A percentile compares a stretch with the other conserved stretches of the same genome.
Evolutionary conservation across 2,888 invertebrate species (phyloP).

Genomic region (Eurytoma adleriae): DNA sequence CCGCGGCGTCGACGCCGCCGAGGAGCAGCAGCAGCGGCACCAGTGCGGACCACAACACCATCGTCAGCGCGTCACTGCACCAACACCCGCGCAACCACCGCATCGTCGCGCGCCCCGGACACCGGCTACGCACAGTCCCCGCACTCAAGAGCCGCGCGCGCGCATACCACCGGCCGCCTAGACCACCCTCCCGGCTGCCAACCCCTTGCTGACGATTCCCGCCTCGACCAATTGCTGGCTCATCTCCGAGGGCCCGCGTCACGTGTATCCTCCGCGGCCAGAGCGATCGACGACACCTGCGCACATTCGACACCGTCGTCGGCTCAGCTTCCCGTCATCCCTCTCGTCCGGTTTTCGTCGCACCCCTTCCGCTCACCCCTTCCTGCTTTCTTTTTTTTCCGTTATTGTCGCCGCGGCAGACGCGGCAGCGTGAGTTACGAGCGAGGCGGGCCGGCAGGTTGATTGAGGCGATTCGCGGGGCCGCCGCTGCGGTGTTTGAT

Average conservation of each 20-base stretch:
- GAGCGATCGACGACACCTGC: too few species aligned
- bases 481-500: slow-evolving; percentile 10
- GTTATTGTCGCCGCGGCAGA: background rate
- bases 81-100: slow-evolving; percentile 64
- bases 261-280: too few species aligned
- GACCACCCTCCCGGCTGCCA: background rate
- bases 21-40: background rate
- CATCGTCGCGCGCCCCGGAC: slow-evolving; percentile 62
- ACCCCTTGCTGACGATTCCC: too few species aligned
- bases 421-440: slow-evolving; percentile 13
- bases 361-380: background rate
- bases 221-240: too few species aligned
- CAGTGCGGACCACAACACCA: slow-evolving; percentile 55
- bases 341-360: too few species aligned
- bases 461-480: slow-evolving; percentile 30
- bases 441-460: background rate
- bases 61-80: slow-evolving; percentile 66
- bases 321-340: too few species aligned
- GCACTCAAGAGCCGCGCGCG: background rate
- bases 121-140: background rate
- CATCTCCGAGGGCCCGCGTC: too few species aligned
- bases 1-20: slow-evolving; percentile 62
- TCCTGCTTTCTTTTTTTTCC: background rate
- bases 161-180: background rate
- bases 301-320: too few species aligned